Percentiles rank a stretch among this genome's conserved stretches.
These are phyloP conservation scores for Kryphioiulus occultus DNA, from an alignment of 2,888 invertebrate genomes.

Conservation along the genomic window DNA sequence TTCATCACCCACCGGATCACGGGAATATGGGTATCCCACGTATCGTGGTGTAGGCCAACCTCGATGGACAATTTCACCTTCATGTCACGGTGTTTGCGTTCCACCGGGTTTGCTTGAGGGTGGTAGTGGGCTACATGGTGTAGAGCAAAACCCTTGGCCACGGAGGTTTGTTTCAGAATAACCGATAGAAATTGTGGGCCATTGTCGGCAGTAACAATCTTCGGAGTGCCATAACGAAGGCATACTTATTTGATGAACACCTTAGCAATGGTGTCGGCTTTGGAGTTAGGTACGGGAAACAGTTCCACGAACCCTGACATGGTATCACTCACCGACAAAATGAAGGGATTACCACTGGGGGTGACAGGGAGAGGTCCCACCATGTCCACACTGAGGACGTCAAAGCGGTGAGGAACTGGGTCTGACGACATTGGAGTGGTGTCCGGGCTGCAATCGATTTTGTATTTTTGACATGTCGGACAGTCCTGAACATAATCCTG, in stretches of 20 bases:
- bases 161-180: background rate
- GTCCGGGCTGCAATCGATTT: background rate
- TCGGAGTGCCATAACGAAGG: background rate
- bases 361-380: background rate
- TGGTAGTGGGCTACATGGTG: background rate
- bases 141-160: background rate
- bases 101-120: background rate
- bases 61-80: background rate
- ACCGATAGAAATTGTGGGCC: background rate
- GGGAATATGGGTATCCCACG: background rate
- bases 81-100: background rate
- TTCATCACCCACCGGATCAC: background rate
- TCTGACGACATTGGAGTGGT: background rate
- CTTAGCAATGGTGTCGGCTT: background rate
- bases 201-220: background rate
- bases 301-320: background rate
- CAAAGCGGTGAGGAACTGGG: background rate
- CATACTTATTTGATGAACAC: background rate
- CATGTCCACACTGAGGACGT: background rate
- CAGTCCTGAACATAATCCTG: background rate
- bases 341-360: too few relatives aligned
- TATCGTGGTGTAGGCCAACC: background rate
- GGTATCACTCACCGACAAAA: background rate
- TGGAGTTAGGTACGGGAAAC: background rate
- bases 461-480: background rate